These are phyloP conservation scores for Yponomeuta cagnagella DNA, from an alignment of 2,888 invertebrate species.

Conservation along the genomic window DNA sequence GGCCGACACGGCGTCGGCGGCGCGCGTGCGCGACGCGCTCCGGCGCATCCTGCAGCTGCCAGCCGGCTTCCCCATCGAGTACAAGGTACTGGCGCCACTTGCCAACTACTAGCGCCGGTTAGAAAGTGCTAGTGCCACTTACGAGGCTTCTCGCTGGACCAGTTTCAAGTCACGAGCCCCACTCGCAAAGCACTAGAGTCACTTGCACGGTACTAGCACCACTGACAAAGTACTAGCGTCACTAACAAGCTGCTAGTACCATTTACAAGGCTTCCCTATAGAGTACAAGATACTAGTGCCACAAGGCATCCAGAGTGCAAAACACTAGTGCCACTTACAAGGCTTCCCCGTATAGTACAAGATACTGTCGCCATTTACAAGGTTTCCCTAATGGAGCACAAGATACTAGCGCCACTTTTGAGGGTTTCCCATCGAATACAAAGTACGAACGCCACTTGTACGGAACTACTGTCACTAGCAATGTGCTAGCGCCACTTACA, in stretches of 20 bases:
- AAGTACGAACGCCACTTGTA: not conserved
- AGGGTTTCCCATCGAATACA: not conserved
- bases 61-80: slow-evolving; percentile 94
- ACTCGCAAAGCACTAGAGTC: not conserved
- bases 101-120: not conserved
- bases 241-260: not conserved
- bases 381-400: no score
- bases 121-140: no score
- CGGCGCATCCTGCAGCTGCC: slow-evolving; percentile 97
- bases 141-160: no score
- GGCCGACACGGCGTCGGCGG: slow-evolving; percentile 90
- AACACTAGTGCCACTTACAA: not conserved
- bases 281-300: not conserved
- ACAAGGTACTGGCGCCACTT: slow-evolving; percentile 72
- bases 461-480: not conserved
- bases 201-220: not conserved
- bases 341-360: not conserved
- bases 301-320: no score
- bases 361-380: not conserved
- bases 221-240: not conserved
- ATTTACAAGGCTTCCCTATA: not conserved
- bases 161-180: no score
- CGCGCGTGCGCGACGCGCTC: slow-evolving; percentile 95
- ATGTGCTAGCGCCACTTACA: not conserved
- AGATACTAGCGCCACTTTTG: not conserved